phyloP scores from a whole-genome alignment of 2,113 vertebrate species.

The Brachionichthys hirsutus region DNA sequence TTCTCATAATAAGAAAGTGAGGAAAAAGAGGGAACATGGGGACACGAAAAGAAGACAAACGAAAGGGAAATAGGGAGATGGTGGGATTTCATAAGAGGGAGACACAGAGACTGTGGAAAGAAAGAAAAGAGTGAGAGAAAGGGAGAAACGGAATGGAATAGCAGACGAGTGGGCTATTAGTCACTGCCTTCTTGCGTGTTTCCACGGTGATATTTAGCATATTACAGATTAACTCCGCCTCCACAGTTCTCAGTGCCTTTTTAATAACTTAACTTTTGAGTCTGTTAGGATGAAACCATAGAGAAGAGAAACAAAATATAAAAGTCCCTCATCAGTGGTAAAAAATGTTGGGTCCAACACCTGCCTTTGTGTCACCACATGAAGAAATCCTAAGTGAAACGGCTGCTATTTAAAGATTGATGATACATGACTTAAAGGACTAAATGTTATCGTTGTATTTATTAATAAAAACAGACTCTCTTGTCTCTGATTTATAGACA shows the following conservation, averaged over 20 bases:
- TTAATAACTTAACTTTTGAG: slow-evolving; percentile 64
- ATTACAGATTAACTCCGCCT: slow-evolving; percentile 63
- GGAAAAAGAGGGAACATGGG: not conserved
- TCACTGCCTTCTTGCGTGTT: slow-evolving; percentile 70
- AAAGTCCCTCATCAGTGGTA: not conserved
- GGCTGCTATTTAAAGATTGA: not conserved
- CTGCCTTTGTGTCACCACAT: not conserved
- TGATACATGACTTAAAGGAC: too few species aligned
- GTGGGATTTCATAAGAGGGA: slow-evolving; percentile 28
- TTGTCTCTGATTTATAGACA: too few species aligned
- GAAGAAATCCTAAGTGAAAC: not conserved
- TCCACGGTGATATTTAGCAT: slow-evolving; percentile 70
- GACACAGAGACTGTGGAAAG: slow-evolving; percentile 2
- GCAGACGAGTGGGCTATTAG: slow-evolving; percentile 66
- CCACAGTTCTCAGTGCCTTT: slow-evolving; percentile 34
- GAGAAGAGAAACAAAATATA: slow-evolving; percentile 14
- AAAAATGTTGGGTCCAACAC: slow-evolving; percentile 6
- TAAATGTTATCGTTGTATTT: too few species aligned
- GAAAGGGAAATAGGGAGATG: slow-evolving; percentile 9
- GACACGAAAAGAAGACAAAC: not conserved
- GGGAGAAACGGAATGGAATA: slow-evolving; percentile 55
- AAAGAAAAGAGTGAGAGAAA: slow-evolving; percentile 5
- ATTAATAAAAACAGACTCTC: too few species aligned
- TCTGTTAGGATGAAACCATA: slow-evolving; percentile 7
- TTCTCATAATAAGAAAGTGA: not conserved